Percentiles rank a stretch among this genome's conserved stretches.
Evolutionary conservation across 2,888 invertebrate genomes (phyloP).

Genomic region (Drosophila nigricruria): DNA sequence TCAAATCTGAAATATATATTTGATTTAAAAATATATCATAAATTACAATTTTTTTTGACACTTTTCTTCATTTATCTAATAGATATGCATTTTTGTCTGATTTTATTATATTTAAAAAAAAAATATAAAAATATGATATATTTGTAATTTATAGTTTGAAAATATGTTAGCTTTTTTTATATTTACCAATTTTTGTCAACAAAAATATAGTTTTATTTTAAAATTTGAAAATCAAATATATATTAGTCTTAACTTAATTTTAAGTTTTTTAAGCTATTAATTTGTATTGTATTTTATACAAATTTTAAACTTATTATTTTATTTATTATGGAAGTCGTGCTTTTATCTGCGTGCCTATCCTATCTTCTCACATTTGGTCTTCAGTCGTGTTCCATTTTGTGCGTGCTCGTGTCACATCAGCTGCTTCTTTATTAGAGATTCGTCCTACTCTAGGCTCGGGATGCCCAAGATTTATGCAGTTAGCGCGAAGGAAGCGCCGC

Average conservation of each 20-base stretch:
- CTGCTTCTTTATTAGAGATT: constrained; percentile 12
- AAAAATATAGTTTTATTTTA: background rate
- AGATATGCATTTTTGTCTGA: no score
- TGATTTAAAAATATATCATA: no score
- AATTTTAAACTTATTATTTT: no score
- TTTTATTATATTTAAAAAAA: no score
- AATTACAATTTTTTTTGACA: no score
- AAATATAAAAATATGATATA: no score
- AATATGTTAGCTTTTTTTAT: no score
- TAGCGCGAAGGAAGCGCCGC: constrained; percentile 68
- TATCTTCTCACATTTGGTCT: background rate
- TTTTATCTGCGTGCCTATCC: background rate
- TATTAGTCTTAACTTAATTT: background rate
- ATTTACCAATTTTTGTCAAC: no score
- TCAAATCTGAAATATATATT: no score
- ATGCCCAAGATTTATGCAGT: constrained; percentile 70
- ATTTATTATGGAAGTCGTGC: no score
- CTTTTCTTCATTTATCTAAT: no score
- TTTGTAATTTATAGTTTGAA: background rate
- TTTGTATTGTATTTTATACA: background rate
- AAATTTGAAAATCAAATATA: no score
- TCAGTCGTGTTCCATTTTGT: background rate
- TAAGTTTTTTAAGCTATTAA: background rate
- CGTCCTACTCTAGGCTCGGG: constrained; percentile 12
- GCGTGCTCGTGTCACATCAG: constrained; percentile 14